Evolutionary conservation across 1,140 invertebrate genomes (phyloP), one percentile per base, ranked within the genome.

Genomic region (Cotesia glomerata): DNA sequence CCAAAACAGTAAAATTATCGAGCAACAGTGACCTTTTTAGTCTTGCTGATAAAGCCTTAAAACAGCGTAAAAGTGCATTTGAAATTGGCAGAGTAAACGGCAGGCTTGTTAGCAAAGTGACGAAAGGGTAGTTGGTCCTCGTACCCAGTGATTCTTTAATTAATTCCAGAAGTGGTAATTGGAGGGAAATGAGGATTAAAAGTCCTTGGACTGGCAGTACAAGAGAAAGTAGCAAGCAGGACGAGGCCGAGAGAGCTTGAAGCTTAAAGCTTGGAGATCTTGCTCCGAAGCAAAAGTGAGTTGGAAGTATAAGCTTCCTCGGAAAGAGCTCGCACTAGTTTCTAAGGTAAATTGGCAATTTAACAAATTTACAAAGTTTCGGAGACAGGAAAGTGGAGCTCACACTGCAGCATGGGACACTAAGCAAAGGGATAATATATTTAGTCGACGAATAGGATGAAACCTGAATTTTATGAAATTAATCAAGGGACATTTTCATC

Each of bases 301-400:
- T 62, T 26, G 71, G 58, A 74, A 26, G 26, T 26, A 58, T 66
- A 69, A 72, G 63, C 61, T 66, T 52, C 16, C 56, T 32, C 18
- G 36, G 58, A 77, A 77, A 79, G 75, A 78, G 76, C 65, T 72
- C 65, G 73, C 78, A 78, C 77, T 80, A 83, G 83, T 85, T 85
- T 82, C 76, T 78, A 83, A 82, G 81, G 83, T 85, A 86, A 85
- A 84, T 84, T 86, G 82, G 79, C 79, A 85, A 85, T 86, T 86
- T 84, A 84, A 85, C 82, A 86, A 86, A 86, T 85, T 85, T 85
- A 78, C 81, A 81, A 85, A 86, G 79, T 84, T 85, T 73, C 73
- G n/a, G 54, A 69, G 58, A 54, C 54, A 63, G 67, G 67, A 75
- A 77, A 73, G 73, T 77, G 70, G 35, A 71, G 63, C 66, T 49